Evolutionary conservation across 2,113 vertebrate species (phyloP).

Genomic region (Mixornis gularis): DNA sequence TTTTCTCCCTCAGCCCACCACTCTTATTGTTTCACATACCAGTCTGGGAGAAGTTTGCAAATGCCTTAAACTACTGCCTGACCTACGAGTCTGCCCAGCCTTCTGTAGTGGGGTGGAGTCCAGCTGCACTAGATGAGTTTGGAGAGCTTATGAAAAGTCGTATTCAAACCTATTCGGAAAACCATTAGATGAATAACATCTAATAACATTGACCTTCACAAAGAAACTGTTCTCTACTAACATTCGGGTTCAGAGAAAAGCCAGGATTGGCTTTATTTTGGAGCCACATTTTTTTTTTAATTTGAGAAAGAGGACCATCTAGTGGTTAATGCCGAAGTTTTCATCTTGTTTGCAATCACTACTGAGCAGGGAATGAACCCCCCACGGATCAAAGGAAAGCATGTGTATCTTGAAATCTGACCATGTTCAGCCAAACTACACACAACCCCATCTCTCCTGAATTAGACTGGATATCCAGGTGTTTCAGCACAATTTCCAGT

Average conservation of each 20-base stretch:
- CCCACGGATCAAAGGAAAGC: rapidly evolving
- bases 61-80: background rate
- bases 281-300: background rate
- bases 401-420: background rate
- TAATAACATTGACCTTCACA: background rate
- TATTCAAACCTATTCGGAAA: background rate
- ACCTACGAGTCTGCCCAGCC: background rate
- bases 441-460: background rate
- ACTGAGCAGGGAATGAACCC: background rate
- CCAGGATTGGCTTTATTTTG: background rate
- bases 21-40: background rate
- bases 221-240: background rate
- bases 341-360: background rate
- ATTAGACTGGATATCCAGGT: background rate
- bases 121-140: background rate
- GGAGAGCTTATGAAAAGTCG: background rate
- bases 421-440: background rate
- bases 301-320: conserved; percentile 40
- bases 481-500: background rate
- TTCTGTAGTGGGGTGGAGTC: background rate
- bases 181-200: background rate
- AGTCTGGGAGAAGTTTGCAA: background rate
- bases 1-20: background rate
- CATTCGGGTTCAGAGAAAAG: background rate
- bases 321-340: background rate